Percentiles rank a stretch among this genome's conserved stretches.
Conservation (phyloP, 2,888 invertebrate genomes). For the Merodon equestris region DNA sequence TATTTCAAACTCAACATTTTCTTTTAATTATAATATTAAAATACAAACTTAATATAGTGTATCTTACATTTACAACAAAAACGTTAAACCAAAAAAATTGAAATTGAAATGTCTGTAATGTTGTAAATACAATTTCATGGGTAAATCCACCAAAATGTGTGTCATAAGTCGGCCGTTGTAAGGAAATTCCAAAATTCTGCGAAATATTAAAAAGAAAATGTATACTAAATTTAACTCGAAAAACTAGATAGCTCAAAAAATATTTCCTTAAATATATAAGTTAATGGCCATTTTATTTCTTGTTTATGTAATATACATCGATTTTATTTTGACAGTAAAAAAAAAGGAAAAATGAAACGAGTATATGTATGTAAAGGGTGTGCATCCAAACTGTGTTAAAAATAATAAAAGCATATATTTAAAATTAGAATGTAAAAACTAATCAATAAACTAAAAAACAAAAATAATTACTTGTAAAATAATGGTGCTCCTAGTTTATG, state of each 20-base stretch:
- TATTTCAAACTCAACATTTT: too few species aligned
- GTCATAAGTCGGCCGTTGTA: slow-evolving; percentile 54
- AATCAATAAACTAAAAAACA: neutral
- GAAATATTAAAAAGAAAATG: slow-evolving; percentile 23
- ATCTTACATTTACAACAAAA: too few species aligned
- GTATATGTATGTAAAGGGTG: too few species aligned
- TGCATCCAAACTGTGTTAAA: too few species aligned
- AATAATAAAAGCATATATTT: neutral
- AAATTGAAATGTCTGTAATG: neutral
- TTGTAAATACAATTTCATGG: slow-evolving; percentile 46
- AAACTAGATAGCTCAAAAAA: slow-evolving; percentile 31
- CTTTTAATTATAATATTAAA: too few species aligned
- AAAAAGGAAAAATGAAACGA: neutral
- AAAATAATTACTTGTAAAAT: slow-evolving; percentile 27
- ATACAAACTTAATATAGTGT: too few species aligned
- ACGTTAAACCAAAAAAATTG: too few species aligned
- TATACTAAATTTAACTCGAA: neutral
- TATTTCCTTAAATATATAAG: too few species aligned
- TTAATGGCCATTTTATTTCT: too few species aligned
- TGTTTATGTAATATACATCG: slow-evolving; percentile 11
- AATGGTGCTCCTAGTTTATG: slow-evolving; percentile 58
- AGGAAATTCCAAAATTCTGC: slow-evolving; percentile 5
- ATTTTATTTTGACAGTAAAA: slow-evolving; percentile 6
- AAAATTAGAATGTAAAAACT: neutral
- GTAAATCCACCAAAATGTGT: slow-evolving; percentile 65